A percentile compares a stretch with the other conserved stretches of the same genome.
phyloP scores from a whole-genome alignment of 1,140 invertebrate genomes.

The Drosophila baimaii region DNA sequence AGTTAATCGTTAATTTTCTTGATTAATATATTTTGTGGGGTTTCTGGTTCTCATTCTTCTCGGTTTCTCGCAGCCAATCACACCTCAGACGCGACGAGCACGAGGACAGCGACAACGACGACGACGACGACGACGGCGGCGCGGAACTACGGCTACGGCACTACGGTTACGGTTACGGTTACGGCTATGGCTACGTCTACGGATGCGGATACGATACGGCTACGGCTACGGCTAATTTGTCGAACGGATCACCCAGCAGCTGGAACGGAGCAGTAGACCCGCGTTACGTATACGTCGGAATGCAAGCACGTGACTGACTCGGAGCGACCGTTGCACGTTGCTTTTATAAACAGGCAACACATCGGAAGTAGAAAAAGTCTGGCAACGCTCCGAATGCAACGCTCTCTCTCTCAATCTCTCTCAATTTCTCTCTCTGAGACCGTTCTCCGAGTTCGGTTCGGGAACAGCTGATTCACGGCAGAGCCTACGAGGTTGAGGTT shows the following conservation, averaged over 20 bases:
- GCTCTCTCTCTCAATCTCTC: constrained; percentile 20
- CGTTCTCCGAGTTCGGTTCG: constrained; percentile 21
- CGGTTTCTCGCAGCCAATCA: constrained; percentile 51
- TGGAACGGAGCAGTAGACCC: constrained; percentile 44
- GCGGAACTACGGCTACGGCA: constrained; percentile 30
- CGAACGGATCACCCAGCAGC: constrained; percentile 72
- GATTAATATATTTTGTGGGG: constrained; percentile 6
- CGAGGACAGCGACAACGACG: constrained; percentile 17
- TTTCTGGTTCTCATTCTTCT: constrained; percentile 31
- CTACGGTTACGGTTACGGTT: constrained; percentile 28
- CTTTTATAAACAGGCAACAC: constrained; percentile 71
- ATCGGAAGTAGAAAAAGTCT: constrained; percentile 45
- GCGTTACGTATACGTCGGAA: constrained; percentile 58
- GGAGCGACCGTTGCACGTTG: constrained; percentile 59
- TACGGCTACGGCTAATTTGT: constrained; percentile 62
- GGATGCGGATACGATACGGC: constrained; percentile 35
- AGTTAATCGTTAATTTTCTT: constrained; percentile 1
- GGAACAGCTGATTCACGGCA: constrained; percentile 63
- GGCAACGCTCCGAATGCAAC: constrained; percentile 68
- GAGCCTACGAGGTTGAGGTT: constrained; percentile 36
- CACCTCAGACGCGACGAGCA: constrained; percentile 52
- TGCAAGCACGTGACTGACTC: constrained; percentile 81
- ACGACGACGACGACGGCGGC: constrained; percentile 2
- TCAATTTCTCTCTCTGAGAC: neutral
- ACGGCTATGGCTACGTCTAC: constrained; percentile 20